These are phyloP conservation scores for Germaria angustata DNA, from an alignment of 2,888 invertebrate species.

Conservation along the genomic window DNA sequence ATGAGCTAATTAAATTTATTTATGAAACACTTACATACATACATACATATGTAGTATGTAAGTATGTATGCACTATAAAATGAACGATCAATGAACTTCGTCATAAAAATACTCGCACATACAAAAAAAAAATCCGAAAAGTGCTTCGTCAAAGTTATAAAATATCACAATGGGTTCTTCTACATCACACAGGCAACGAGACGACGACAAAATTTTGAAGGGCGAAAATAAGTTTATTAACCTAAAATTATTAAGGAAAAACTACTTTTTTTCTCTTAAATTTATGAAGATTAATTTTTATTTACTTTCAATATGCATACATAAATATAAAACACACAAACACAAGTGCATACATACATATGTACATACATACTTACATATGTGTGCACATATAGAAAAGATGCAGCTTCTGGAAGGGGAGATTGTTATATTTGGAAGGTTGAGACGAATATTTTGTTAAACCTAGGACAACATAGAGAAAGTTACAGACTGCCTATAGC, in stretches of 20 bases:
- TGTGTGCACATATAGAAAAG: too few species aligned
- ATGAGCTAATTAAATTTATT: constrained; percentile 50
- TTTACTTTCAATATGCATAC: background rate
- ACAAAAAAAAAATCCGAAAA: constrained; percentile 8
- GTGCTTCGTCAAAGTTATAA: constrained; percentile 16
- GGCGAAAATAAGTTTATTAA: constrained; percentile 61
- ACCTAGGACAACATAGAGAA: constrained; percentile 67
- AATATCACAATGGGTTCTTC: constrained; percentile 16
- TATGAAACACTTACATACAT: constrained; percentile 60
- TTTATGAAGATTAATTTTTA: background rate
- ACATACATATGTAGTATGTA: too few species aligned
- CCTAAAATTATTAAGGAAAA: constrained; percentile 44
- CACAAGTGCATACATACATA: background rate
- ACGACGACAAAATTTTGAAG: constrained; percentile 42
- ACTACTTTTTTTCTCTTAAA: background rate
- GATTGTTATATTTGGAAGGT: background rate
- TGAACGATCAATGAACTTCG: constrained; percentile 57
- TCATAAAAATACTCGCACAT: background rate
- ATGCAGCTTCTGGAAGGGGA: constrained; percentile 8
- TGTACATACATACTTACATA: too few species aligned
- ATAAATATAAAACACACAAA: background rate
- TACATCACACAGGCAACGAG: constrained; percentile 21
- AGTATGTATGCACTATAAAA: constrained; percentile 31
- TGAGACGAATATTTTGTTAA: constrained; percentile 1
- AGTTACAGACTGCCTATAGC: constrained; percentile 51